Conservation (phyloP, 2,888 invertebrate genomes). For the Diloba caeruleocephala region DNA sequence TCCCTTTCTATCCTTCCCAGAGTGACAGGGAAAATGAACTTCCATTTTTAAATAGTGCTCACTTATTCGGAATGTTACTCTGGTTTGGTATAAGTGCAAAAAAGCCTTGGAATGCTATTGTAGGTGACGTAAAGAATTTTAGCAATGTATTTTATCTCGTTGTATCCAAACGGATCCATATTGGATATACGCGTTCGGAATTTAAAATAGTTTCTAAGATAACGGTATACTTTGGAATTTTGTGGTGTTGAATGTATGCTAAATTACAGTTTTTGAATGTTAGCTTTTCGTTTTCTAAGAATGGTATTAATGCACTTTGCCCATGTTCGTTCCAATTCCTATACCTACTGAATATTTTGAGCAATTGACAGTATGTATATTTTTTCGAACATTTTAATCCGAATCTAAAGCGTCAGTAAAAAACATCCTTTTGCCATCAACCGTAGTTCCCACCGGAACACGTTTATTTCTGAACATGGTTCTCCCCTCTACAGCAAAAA, state of each 20-base stretch:
- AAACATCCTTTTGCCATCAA: background rate
- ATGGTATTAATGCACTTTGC: background rate
- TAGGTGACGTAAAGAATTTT: slow-evolving; percentile 44
- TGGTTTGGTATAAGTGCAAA: slow-evolving; percentile 43
- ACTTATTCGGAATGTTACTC: slow-evolving; percentile 48
- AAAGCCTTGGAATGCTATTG: slow-evolving; percentile 52
- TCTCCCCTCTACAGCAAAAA: too few species aligned
- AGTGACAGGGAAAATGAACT: slow-evolving; percentile 26
- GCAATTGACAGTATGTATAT: too few species aligned
- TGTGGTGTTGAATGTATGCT: slow-evolving; percentile 10
- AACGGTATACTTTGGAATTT: slow-evolving; percentile 25
- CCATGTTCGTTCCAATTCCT: too few species aligned
- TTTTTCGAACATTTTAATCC: too few species aligned
- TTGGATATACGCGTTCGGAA: slow-evolving; percentile 39
- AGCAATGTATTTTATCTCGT: slow-evolving; percentile 39
- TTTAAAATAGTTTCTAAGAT: slow-evolving; percentile 32
- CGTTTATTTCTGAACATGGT: slow-evolving; percentile 19
- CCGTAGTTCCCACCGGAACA: too few species aligned
- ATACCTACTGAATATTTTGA: too few species aligned
- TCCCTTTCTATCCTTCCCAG: slow-evolving; percentile 23
- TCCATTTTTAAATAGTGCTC: slow-evolving; percentile 42
- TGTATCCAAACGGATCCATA: slow-evolving; percentile 35
- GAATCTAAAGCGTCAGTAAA: slow-evolving; percentile 7
- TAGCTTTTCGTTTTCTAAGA: slow-evolving; percentile 3
- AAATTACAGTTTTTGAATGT: slow-evolving; percentile 18